Evolutionary conservation across 2,797 vertebrate genomes (phyloP).

Genomic region (Allobates femoralis): DNA sequence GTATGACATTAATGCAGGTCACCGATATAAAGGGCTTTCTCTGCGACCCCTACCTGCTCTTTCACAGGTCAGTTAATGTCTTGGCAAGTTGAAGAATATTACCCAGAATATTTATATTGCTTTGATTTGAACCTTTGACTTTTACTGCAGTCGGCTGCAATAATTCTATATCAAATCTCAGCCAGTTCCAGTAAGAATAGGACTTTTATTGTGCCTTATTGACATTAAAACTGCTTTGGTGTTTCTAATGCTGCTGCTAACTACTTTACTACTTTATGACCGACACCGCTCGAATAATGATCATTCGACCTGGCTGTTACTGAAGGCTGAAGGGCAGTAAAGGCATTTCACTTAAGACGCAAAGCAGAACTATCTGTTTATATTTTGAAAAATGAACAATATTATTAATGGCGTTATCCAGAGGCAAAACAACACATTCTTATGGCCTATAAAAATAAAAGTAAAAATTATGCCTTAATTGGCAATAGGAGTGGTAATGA

Average conservation of each 20-base stretch:
- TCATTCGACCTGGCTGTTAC: background rate
- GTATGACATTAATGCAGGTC: conserved; percentile 42
- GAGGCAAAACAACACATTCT: too few relatives aligned
- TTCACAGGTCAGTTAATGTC: conserved; percentile 47
- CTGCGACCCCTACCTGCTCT: conserved; percentile 49
- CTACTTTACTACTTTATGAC: conserved; percentile 1
- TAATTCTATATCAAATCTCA: conserved; percentile 45
- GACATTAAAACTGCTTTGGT: background rate
- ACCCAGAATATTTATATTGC: conserved; percentile 51
- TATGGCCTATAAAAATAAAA: too few relatives aligned
- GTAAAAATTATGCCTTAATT: too few relatives aligned
- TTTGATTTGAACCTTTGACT: conserved; percentile 55
- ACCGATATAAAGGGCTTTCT: conserved; percentile 5
- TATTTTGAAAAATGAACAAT: background rate
- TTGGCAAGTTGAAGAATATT: conserved; percentile 50
- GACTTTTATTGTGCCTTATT: conserved; percentile 19
- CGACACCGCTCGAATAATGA: background rate
- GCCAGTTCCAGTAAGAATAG: conserved; percentile 33
- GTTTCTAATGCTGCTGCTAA: conserved; percentile 5
- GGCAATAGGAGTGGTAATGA: too few relatives aligned
- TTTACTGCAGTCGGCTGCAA: conserved; percentile 41
- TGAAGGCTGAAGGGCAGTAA: background rate
- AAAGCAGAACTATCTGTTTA: background rate
- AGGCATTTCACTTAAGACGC: background rate
- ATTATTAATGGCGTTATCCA: background rate